Evolutionary conservation across 1,140 invertebrate genomes (phyloP).

Genomic region (Drosophila azteca): DNA sequence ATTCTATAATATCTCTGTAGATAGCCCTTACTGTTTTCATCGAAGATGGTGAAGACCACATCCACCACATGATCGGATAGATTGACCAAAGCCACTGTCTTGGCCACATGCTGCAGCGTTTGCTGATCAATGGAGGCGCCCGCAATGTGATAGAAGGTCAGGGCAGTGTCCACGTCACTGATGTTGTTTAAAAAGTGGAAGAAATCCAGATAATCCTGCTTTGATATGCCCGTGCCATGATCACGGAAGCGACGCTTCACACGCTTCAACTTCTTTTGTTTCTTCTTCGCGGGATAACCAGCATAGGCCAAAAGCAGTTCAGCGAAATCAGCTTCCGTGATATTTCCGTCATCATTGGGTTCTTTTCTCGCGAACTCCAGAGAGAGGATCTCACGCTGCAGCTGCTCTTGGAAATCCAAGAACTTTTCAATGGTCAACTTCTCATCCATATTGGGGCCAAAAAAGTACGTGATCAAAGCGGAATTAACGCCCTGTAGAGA

Average conservation of each 20-base stretch:
- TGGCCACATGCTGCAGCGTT: conserved; percentile 97
- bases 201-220: conserved; percentile 95
- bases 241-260: conserved; percentile 95
- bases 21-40: conserved; percentile 99
- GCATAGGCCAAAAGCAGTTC: conserved; percentile 98
- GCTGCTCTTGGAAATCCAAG: conserved; percentile 96
- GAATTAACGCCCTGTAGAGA: conserved; percentile 93
- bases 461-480: conserved; percentile 96
- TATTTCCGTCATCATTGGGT: conserved; percentile 93
- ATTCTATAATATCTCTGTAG: conserved; percentile 47
- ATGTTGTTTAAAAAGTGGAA: conserved; percentile 97
- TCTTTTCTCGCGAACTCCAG: conserved; percentile 95
- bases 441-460: conserved; percentile 92
- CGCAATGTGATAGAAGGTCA: conserved; percentile 99
- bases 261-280: conserved; percentile 95
- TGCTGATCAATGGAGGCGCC: conserved; percentile 98
- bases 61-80: conserved; percentile 97
- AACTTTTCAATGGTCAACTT: conserved; percentile 98
- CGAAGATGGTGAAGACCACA: conserved; percentile 99
- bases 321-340: conserved; percentile 97
- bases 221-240: conserved; percentile 89
- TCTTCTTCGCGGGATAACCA: conserved; percentile 96
- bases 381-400: conserved; percentile 97
- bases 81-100: conserved; percentile 97
- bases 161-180: conserved; percentile 98